Base-by-base conservation (phyloP, 2,113 vertebrate genomes). In the Euleptes europaea region DNA sequence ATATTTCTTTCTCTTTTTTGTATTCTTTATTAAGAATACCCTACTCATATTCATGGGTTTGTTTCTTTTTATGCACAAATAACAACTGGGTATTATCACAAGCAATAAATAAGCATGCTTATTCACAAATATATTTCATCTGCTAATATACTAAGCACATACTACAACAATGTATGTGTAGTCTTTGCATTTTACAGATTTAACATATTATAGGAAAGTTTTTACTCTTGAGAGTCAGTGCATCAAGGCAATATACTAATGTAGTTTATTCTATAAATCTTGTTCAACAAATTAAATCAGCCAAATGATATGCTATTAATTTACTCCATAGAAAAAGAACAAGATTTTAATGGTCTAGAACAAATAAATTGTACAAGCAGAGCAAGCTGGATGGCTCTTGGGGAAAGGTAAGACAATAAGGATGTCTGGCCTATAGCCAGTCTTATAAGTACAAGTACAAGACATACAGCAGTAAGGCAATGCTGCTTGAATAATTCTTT, bases 241-340 rank as follows among this genome's bases (percentile, higher is more conserved):
- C 2, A 8, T 51, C 13, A 82, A 82, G 78, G 40, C 6, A 63
- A 69, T 74, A 14, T 54, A 14, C 2, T 54, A 8, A 1, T 49
- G n/a, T 89, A 11, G 14, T 83, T 57, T 67, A 69, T 83, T 87
- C 70, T 84, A 81, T 49, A 82, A 78, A 89, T 13, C 13, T 26
- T 0, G 23, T 85, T 77, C 19, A 89, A 77, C 1, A 69, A 87
- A 73, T 79, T 71, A 80, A 69, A 82, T 84, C 23, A 82, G 1
- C 7, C 75, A 85, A 86, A 90, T 19, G 0, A 40, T 69, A 66
- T 82, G 1, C 6, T 78, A 17, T 60, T 81, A 54, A 9, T 87
- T 86, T 65, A 31, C 15, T 3, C 4, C 42, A 23, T 4, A 5
- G 60, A 66, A 83, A 91, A 84, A 54, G 19, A 9, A 31, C 2